Conservation (phyloP, 2,113 vertebrate species). For the Clarias gariepinus region DNA sequence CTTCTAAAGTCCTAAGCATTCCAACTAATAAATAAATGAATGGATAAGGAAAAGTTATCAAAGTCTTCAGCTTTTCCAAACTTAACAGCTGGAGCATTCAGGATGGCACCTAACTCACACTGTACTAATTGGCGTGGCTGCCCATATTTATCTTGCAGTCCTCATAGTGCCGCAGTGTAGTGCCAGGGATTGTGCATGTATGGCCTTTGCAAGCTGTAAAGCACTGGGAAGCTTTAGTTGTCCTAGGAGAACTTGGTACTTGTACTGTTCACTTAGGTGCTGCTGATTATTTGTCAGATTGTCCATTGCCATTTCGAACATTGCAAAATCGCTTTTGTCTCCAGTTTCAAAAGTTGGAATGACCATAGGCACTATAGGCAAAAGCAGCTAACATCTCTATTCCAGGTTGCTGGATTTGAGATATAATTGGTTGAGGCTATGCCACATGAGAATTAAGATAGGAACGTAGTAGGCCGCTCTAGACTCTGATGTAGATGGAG, state of each 20-base stretch:
- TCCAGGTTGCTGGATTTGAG: too few species aligned
- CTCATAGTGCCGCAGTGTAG: neutral
- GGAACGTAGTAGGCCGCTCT: too few species aligned
- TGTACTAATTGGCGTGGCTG: neutral
- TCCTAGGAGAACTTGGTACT: constrained; percentile 24
- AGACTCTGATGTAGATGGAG: too few species aligned
- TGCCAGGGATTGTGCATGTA: neutral
- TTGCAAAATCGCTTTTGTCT: constrained; percentile 8
- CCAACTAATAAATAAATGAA: too few species aligned
- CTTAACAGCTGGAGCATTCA: neutral
- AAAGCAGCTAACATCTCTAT: too few species aligned
- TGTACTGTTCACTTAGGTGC: constrained; percentile 29
- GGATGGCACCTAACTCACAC: neutral
- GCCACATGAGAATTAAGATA: too few species aligned
- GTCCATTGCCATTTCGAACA: constrained; percentile 23
- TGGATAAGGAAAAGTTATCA: too few species aligned
- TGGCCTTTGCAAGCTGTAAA: neutral
- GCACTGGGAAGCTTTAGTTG: constrained; percentile 20
- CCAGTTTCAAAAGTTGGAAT: neutral
- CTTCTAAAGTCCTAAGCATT: too few species aligned
- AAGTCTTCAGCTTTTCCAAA: too few species aligned
- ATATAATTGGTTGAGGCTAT: too few species aligned
- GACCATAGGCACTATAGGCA: neutral
- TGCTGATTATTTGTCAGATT: constrained; percentile 1
- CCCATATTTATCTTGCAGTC: neutral